phyloP scores from a whole-genome alignment of 1,140 invertebrate species.

The Akabosia matsudoensis region DNA sequence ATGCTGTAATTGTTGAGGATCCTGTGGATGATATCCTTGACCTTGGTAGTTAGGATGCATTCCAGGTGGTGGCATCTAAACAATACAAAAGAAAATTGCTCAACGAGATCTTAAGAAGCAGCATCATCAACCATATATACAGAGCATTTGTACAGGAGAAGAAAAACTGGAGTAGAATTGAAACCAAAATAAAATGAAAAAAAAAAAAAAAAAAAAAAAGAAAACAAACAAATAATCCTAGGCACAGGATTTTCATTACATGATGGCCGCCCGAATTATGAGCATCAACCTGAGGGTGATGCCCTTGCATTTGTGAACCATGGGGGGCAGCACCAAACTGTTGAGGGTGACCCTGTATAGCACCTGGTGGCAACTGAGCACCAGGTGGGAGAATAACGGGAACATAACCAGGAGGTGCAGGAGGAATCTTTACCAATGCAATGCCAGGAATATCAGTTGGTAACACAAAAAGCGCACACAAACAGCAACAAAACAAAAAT shows the following conservation, averaged over 20 bases:
- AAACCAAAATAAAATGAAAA: neutral
- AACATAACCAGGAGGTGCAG: slow-evolving; percentile 38
- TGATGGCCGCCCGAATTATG: slow-evolving; percentile 28
- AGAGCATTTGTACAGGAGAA: neutral
- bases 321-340: no score
- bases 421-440: slow-evolving; percentile 38
- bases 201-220: slow-evolving; percentile 17
- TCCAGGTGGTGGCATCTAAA: slow-evolving; percentile 40
- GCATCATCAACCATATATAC: neutral
- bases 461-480: neutral
- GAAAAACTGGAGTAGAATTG: no score
- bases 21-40: slow-evolving; percentile 36
- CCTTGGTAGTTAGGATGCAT: slow-evolving; percentile 43
- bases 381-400: slow-evolving; percentile 38
- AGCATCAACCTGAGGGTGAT: slow-evolving; percentile 30
- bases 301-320: slow-evolving; percentile 32
- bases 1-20: slow-evolving; percentile 35
- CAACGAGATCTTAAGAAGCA: neutral
- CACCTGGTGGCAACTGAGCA: slow-evolving; percentile 10
- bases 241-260: slow-evolving; percentile 33
- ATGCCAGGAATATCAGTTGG: neutral
- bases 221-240: no score
- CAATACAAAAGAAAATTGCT: slow-evolving; percentile 27
- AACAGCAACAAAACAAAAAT: neutral
- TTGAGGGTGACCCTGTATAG: slow-evolving; percentile 16